These are phyloP conservation scores for Elymnias hypermnestra DNA, from an alignment of 1,140 invertebrate species.

Conservation along the genomic window DNA sequence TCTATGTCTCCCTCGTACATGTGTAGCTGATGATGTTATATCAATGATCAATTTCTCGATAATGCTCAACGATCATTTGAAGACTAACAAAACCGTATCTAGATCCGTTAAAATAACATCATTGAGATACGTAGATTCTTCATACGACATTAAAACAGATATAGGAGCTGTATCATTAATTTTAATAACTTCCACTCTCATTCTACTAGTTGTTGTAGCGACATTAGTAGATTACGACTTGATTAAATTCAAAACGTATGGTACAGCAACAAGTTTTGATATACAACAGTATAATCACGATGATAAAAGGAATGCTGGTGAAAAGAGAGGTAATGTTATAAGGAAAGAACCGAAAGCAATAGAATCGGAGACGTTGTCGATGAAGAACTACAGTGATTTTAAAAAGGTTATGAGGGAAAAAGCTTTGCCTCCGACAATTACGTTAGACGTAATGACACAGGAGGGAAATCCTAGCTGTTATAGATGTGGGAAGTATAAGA, in stretches of 20 bases:
- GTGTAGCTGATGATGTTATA: constrained; percentile 41
- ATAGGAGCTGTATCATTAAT: constrained; percentile 39
- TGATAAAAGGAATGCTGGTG: constrained; percentile 20
- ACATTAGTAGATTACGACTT: constrained; percentile 48
- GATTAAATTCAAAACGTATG: constrained; percentile 36
- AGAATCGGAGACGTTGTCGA: constrained; percentile 8
- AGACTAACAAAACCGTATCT: constrained; percentile 44
- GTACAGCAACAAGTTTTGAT: constrained; percentile 41
- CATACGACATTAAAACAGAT: constrained; percentile 44
- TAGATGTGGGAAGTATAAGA: constrained; percentile 59
- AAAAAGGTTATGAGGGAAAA: constrained; percentile 26
- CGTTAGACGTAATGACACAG: constrained; percentile 48
- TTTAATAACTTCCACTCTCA: constrained; percentile 34
- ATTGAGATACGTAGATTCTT: constrained; percentile 34
- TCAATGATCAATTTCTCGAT: constrained; percentile 60
- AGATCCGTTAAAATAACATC: constrained; percentile 39
- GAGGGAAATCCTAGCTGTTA: constrained; percentile 47
- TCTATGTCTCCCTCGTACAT: constrained; percentile 51
- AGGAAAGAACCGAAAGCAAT: constrained; percentile 4
- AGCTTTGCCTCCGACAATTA: constrained; percentile 41
- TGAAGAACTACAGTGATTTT: constrained; percentile 24
- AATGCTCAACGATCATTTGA: constrained; percentile 61
- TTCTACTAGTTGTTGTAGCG: constrained; percentile 36
- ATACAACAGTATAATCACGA: constrained; percentile 43
- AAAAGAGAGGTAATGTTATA: background rate